Conservation (phyloP, 2,888 invertebrate species). For the Ormyrus labotus region DNA sequence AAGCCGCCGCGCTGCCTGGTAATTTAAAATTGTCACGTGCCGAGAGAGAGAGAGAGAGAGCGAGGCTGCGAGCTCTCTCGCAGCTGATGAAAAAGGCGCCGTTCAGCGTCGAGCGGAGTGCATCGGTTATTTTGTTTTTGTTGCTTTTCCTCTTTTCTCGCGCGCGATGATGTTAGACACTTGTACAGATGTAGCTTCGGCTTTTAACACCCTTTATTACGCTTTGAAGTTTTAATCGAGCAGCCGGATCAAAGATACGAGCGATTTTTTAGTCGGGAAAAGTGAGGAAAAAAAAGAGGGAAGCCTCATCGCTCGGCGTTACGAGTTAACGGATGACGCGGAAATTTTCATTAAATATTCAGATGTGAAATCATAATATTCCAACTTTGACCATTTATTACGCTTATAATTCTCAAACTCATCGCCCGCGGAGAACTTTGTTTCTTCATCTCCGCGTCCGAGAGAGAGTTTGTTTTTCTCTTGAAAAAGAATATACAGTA, state of each 20-base stretch:
- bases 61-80: neutral
- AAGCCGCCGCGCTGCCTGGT: neutral
- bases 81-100: slow-evolving; percentile 1
- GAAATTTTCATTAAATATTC: neutral
- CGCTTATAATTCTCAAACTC: slow-evolving; percentile 26
- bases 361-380: slow-evolving; percentile 2
- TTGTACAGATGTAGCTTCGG: no score
- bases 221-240: no score
- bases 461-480: neutral
- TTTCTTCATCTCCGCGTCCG: neutral
- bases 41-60: neutral
- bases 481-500: neutral
- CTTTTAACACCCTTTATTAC: no score
- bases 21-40: slow-evolving; percentile 41
- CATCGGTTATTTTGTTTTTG: slow-evolving; percentile 8
- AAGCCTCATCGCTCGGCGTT: neutral
- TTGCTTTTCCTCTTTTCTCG: no score
- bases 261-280: neutral
- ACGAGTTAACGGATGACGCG: neutral
- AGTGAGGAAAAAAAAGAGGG: no score
- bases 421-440: slow-evolving; percentile 34
- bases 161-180: no score
- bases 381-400: slow-evolving; percentile 42
- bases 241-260: neutral
- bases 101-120: neutral